Conservation (phyloP, 2,113 vertebrate genomes). For the Daubentonia madagascariensis region DNA sequence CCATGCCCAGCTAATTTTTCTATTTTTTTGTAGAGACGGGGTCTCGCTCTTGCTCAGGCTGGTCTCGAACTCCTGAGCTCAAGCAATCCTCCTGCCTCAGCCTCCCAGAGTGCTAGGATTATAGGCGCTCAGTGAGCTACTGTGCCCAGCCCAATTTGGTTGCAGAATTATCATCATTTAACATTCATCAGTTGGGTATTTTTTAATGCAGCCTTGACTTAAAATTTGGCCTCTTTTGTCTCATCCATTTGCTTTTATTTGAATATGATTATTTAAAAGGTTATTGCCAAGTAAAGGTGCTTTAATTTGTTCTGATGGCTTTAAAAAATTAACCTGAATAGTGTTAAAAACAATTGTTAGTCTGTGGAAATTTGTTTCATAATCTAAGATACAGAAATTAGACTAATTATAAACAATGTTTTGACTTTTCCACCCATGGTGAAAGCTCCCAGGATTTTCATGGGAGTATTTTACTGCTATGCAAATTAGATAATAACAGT, state of each 20-base stretch:
- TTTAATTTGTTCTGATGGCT: slow-evolving; percentile 51
- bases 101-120: too few relatives aligned
- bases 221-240: slow-evolving; percentile 5
- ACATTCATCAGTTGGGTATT: neutral
- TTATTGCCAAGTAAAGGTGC: slow-evolving; percentile 33
- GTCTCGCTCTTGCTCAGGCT: too few relatives aligned
- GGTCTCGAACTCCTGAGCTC: too few relatives aligned
- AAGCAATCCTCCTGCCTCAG: too few relatives aligned
- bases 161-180: neutral
- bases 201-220: neutral
- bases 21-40: too few relatives aligned
- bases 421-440: neutral
- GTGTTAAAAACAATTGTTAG: slow-evolving; percentile 8
- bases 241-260: slow-evolving; percentile 40
- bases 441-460: neutral
- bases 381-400: slow-evolving; percentile 14
- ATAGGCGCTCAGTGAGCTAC: too few relatives aligned
- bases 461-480: neutral
- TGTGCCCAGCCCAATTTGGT: neutral
- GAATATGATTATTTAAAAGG: slow-evolving; percentile 47
- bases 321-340: neutral
- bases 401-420: slow-evolving; percentile 38
- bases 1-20: too few relatives aligned
- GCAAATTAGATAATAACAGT: neutral
- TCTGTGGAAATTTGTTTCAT: slow-evolving; percentile 13